Evolutionary conservation across 2,888 invertebrate genomes (phyloP).

Genomic region (Lymantria dispar): DNA sequence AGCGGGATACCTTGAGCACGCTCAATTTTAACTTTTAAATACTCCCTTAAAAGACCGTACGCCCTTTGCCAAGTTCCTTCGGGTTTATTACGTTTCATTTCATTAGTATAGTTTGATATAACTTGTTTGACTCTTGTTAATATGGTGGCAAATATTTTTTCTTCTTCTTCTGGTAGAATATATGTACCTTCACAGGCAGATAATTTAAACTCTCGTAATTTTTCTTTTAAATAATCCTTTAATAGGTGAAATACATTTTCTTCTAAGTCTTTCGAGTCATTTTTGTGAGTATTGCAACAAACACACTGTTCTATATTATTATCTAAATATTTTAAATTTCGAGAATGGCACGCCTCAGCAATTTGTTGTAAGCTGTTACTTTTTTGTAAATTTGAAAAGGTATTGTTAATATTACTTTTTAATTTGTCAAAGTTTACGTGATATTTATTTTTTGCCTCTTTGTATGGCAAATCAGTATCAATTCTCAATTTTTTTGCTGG

Average conservation of each 20-base stretch:
- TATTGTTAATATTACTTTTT: constrained; percentile 24
- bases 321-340: not conserved
- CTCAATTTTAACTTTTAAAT: constrained; percentile 68
- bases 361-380: not conserved
- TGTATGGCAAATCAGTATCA: not conserved
- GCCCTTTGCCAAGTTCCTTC: constrained; percentile 68
- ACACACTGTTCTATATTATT: constrained; percentile 42
- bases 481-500: not conserved
- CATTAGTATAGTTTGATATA: constrained; percentile 53
- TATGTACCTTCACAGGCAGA: constrained; percentile 43
- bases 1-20: constrained; percentile 57
- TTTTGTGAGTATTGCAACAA: constrained; percentile 48
- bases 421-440: constrained; percentile 28
- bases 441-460: not conserved
- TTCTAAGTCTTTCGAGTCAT: constrained; percentile 58
- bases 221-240: constrained; percentile 59
- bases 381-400: constrained; percentile 20
- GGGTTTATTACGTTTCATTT: constrained; percentile 50
- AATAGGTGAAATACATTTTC: constrained; percentile 64
- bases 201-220: constrained; percentile 51
- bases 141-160: constrained; percentile 51
- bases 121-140: constrained; percentile 58
- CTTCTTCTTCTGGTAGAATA: constrained; percentile 51
- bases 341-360: not conserved
- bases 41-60: constrained; percentile 66